These are phyloP conservation scores for Lepidocyrtinus sp. DNA, from an alignment of 2,888 invertebrate species.

Conservation along the genomic window DNA sequence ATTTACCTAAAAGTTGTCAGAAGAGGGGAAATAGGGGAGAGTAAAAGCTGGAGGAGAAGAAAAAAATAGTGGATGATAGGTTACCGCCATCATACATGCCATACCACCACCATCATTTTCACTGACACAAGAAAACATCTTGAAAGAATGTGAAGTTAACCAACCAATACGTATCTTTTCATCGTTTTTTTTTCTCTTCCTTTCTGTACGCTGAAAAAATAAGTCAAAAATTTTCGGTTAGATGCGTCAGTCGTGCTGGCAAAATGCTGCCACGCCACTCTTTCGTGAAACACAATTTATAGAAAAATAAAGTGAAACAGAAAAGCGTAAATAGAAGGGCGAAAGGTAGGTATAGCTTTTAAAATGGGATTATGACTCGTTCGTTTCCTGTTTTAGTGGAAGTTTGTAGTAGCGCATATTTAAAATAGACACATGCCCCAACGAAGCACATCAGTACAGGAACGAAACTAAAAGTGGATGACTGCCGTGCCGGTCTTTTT, in stretches of 20 bases:
- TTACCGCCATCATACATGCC: constrained; percentile 38
- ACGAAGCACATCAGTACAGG: not conserved
- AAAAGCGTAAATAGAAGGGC: constrained; percentile 19
- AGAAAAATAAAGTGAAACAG: constrained; percentile 21
- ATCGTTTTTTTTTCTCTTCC: not conserved
- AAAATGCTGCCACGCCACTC: not conserved
- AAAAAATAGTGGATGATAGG: constrained; percentile 46
- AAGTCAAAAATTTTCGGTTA: not conserved
- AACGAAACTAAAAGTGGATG: not conserved
- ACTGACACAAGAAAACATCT: constrained; percentile 34
- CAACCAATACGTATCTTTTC: constrained; percentile 31
- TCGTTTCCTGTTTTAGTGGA: constrained; percentile 18
- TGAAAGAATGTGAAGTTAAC: constrained; percentile 38
- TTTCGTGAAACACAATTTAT: constrained; percentile 25
- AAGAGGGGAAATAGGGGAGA: constrained; percentile 9
- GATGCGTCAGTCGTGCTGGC: not conserved
- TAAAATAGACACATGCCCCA: not conserved
- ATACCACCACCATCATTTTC: constrained; percentile 11
- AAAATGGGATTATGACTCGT: constrained; percentile 46
- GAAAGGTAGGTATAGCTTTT: constrained; percentile 20
- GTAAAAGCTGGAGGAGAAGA: not conserved
- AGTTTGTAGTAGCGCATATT: not conserved
- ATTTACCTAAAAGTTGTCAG: constrained; percentile 58
- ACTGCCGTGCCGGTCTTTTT: not conserved
- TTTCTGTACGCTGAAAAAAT: not conserved